A percentile compares a stretch with the other conserved stretches of the same genome.
These are phyloP conservation scores for Microctonus brassicae DNA, from an alignment of 2,888 invertebrate species.

Conservation along the genomic window DNA sequence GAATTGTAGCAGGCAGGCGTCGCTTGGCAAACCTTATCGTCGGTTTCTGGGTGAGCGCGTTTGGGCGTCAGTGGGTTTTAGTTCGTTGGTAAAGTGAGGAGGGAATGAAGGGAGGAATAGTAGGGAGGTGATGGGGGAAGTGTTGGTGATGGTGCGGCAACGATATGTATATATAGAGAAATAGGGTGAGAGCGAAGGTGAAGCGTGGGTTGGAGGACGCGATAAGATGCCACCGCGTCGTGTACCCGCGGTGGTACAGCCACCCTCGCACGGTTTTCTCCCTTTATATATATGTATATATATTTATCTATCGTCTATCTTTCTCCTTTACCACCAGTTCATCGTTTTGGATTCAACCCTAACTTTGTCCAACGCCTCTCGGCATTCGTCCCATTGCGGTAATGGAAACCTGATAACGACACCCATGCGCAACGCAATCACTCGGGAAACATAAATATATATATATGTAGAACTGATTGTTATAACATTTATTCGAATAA, in stretches of 20 bases:
- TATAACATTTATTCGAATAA: too few relatives aligned
- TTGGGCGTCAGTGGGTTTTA: slow-evolving; percentile 65
- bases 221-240: slow-evolving; percentile 59
- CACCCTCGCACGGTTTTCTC: slow-evolving; percentile 43
- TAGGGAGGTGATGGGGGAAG: slow-evolving; percentile 34
- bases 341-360: slow-evolving; percentile 25
- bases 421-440: slow-evolving; percentile 43
- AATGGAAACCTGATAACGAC: slow-evolving; percentile 63
- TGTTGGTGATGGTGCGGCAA: slow-evolving; percentile 18
- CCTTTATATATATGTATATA: not conserved
- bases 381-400: slow-evolving; percentile 51
- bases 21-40: slow-evolving; percentile 67
- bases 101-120: too few relatives aligned
- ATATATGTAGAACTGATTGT: not conserved
- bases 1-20: slow-evolving; percentile 42
- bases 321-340: slow-evolving; percentile 38
- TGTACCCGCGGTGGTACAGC: slow-evolving; percentile 54
- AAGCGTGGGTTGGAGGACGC: slow-evolving; percentile 50
- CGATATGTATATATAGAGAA: slow-evolving; percentile 24
- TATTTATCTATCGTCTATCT: not conserved
- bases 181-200: slow-evolving; percentile 43
- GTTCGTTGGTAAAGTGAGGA: slow-evolving; percentile 47
- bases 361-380: slow-evolving; percentile 39
- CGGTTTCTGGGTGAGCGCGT: slow-evolving; percentile 68
- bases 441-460: slow-evolving; percentile 32